phyloP scores from a whole-genome alignment of 2,797 vertebrate genomes.

The Amphiprion clarkii region DNA sequence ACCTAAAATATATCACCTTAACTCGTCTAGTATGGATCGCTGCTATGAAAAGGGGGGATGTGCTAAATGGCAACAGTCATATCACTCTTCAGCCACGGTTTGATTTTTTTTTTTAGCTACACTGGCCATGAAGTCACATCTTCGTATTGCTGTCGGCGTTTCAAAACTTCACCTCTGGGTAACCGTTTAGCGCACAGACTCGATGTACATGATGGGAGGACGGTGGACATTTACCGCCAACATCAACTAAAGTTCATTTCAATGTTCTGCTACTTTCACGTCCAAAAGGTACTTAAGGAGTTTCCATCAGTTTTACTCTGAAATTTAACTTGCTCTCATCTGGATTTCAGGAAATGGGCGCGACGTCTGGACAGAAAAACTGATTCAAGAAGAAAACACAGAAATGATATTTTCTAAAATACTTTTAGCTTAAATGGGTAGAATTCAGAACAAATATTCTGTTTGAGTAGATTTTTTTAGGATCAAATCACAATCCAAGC shows the following conservation, averaged over 20 bases:
- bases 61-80: conserved; percentile 84
- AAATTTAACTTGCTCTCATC: background rate
- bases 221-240: background rate
- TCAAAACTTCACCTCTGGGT: background rate
- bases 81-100: conserved; percentile 69
- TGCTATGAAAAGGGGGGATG: conserved; percentile 57
- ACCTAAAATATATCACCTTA: conserved; percentile 58
- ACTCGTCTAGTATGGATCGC: conserved; percentile 38
- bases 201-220: conserved; percentile 11
- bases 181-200: conserved; percentile 18
- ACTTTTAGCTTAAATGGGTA: background rate
- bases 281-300: background rate
- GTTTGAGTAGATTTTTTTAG: too few relatives aligned
- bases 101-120: conserved; percentile 65
- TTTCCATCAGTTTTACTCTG: background rate
- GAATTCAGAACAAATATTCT: background rate
- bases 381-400: background rate
- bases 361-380: background rate
- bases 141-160: conserved; percentile 67
- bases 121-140: conserved; percentile 65
- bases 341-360: conserved; percentile 60
- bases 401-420: background rate
- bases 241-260: conserved; percentile 10
- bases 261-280: conserved; percentile 25
- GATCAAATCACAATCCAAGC: too few relatives aligned